Conservation (phyloP, 2,113 vertebrate species). For the Cichladusa arquata region DNA sequence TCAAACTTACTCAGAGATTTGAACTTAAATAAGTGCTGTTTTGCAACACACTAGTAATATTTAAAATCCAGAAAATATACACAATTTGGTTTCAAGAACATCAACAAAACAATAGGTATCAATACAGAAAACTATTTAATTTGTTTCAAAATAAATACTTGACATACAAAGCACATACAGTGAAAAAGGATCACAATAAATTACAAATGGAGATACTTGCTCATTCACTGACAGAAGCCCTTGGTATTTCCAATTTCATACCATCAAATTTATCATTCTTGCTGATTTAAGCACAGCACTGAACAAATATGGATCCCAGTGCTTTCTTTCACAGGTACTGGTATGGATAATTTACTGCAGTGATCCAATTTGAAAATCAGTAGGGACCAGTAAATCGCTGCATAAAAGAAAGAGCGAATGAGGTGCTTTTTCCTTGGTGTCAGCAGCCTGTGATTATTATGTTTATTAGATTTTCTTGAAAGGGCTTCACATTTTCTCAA, state of each 20-base stretch:
- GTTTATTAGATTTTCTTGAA: conserved; percentile 86
- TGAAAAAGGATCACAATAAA: conserved; percentile 74
- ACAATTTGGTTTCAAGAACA: conserved; percentile 66
- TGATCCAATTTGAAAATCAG: conserved; percentile 86
- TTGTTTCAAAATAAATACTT: conserved; percentile 79
- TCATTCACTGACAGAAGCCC: conserved; percentile 74
- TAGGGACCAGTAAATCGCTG: conserved; percentile 78
- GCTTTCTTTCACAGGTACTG: conserved; percentile 77
- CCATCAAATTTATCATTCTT: conserved; percentile 82
- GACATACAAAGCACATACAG: conserved; percentile 71
- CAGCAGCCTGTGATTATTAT: conserved; percentile 82
- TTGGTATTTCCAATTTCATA: conserved; percentile 79
- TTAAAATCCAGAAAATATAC: conserved; percentile 48
- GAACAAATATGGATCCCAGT: conserved; percentile 79
- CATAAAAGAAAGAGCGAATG: conserved; percentile 79
- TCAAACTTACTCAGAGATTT: background rate
- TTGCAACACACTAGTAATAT: conserved; percentile 36
- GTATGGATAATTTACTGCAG: conserved; percentile 79
- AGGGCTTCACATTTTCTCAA: conserved; percentile 83
- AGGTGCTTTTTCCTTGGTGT: conserved; percentile 83
- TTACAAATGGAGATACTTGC: conserved; percentile 74
- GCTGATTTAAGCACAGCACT: conserved; percentile 85
- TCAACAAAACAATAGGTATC: conserved; percentile 71
- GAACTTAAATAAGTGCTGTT: conserved; percentile 27
- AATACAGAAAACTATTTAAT: conserved; percentile 75